Evolutionary conservation across 2,888 invertebrate genomes (phyloP), one percentile per base, ranked within the genome.

Genomic region (Falcaria lacertinaria): DNA sequence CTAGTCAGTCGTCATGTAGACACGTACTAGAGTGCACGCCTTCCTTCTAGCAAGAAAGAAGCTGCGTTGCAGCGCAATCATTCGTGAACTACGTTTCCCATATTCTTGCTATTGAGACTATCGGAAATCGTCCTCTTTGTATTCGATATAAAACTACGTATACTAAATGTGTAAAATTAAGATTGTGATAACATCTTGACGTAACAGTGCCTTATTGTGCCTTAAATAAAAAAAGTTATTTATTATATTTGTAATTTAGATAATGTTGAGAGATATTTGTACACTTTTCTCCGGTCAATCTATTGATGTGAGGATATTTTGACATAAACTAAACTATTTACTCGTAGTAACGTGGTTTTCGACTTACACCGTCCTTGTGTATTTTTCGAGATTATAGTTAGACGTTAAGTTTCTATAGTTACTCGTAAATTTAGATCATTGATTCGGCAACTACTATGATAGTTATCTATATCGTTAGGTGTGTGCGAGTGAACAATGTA

Each of bases 311-410:
- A 70, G 71, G 78, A 74, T 76, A 65, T 72, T 72, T 69, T 71
- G 71, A 73, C 74, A 73, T 66, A 69, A 58, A 72, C 72, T 73
- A 69, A 78, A 76, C 71, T 83, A 82, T 76, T 79, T 82, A 70
- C 68, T 80, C 69, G 74, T 79, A 76, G 73, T 74, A 66, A 74
- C 66, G 71, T 78, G 77, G 77, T 80, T 80, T 82, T 81, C 83
- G 81, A 83, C 80, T 85, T 85, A 86, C 87, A 87, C 88, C 89
- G 89, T 89, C 89, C 89, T 87, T 85, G 84, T 82, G 81, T 82
- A 87, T 85, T 85, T 81, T 85, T 83, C 79, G 87, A 88, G 88
- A 89, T 88, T 88, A 86, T 82, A 70, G 63, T 69, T 85, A 85
- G 80, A 69, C 69, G 74, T 79, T 76, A 80, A 76, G 74, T 75